Conservation (phyloP, 2,113 vertebrate genomes). For the Synchiropus splendidus region DNA sequence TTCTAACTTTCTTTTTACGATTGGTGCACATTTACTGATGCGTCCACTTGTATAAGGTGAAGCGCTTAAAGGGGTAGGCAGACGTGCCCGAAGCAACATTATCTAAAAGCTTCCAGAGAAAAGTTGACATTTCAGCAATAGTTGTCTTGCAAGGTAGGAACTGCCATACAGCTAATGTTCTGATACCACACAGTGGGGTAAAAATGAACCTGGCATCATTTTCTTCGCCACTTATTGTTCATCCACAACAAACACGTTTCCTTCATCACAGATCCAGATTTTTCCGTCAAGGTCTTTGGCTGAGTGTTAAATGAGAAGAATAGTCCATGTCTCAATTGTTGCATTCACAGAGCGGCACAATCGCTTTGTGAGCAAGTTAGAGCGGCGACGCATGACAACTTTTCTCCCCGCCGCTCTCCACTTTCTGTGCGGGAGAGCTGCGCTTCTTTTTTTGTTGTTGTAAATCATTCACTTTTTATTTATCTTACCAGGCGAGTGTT, state of each 20-base stretch:
- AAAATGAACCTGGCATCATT: neutral
- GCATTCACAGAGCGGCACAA: constrained; percentile 11
- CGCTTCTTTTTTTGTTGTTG: constrained; percentile 13
- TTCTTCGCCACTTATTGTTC: no score
- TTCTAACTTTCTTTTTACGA: no score
- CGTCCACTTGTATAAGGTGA: no score
- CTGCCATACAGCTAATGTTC: no score
- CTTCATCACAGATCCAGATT: neutral
- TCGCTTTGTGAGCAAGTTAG: neutral
- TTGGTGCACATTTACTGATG: no score
- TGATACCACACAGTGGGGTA: no score
- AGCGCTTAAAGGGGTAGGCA: no score
- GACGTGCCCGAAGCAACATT: no score
- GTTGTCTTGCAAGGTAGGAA: no score
- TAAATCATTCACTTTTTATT: constrained; percentile 56
- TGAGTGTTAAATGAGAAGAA: constrained; percentile 4
- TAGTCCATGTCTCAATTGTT: constrained; percentile 15
- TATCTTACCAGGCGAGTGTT: constrained; percentile 54
- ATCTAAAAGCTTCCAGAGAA: no score
- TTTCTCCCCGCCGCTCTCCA: neutral
- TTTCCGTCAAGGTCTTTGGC: constrained; percentile 10
- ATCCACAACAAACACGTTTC: no score
- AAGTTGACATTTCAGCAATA: no score
- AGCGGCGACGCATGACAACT: neutral
- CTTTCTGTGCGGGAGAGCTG: neutral